Evolutionary conservation across 2,888 invertebrate species (phyloP).

Genomic region (Caenorhabditis becei): DNA sequence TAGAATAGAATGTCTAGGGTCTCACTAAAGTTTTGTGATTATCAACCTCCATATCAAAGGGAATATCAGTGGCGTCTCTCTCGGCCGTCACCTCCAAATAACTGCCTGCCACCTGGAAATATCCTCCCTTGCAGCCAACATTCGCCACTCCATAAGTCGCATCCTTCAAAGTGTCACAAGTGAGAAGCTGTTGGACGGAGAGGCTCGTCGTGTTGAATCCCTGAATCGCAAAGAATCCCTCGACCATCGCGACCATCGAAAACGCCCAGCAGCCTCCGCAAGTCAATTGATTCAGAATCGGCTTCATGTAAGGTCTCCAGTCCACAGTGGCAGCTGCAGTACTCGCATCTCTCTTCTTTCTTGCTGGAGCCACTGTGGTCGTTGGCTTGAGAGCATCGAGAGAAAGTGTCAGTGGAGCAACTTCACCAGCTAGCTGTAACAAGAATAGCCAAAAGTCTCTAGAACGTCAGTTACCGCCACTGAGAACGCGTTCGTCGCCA

Average conservation of each 20-base stretch:
- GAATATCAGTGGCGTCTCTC: conserved; percentile 34
- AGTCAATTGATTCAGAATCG: conserved; percentile 85
- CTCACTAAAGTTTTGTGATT: neutral
- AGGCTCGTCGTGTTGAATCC: conserved; percentile 27
- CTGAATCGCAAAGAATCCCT: conserved; percentile 57
- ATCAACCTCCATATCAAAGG: conserved; percentile 54
- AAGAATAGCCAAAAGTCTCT: too few species aligned
- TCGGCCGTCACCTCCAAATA: conserved; percentile 49
- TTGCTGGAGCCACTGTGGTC: neutral
- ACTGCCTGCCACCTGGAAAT: conserved; percentile 83
- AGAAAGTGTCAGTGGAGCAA: conserved; percentile 54
- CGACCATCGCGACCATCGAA: conserved; percentile 83
- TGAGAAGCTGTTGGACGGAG: conserved; percentile 66
- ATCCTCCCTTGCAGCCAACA: conserved; percentile 90
- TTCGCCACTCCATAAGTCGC: conserved; percentile 80
- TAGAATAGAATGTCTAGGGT: neutral
- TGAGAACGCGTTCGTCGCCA: conserved; percentile 59
- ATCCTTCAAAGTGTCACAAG: conserved; percentile 59
- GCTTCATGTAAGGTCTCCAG: conserved; percentile 88
- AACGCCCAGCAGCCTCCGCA: conserved; percentile 96
- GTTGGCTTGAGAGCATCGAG: conserved; percentile 16
- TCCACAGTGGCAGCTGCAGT: conserved; percentile 70
- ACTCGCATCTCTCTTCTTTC: conserved; percentile 18
- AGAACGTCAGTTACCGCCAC: conserved; percentile 60
- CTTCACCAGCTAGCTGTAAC: conserved; percentile 54